Evolutionary conservation across 2,888 invertebrate species (phyloP), one percentile per base, ranked within the genome.

Genomic region (Drosophila gaucha): DNA sequence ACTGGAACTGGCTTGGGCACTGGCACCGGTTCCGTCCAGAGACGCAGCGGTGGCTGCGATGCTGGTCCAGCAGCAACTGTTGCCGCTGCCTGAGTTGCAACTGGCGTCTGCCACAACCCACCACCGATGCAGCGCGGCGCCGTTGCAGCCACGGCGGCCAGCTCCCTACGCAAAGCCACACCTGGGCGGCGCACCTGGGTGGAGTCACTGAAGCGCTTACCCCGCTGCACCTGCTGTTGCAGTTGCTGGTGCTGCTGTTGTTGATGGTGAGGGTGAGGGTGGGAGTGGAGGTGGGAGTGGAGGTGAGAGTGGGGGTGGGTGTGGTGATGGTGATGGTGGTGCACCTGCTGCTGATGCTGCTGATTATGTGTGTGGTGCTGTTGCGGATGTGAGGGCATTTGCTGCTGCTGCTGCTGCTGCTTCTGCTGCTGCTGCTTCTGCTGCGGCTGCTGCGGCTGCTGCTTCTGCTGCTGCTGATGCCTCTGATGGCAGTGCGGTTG

Each of bases 91-190:
- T 16, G 28, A 2, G 8, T 6, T 2, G 14, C 18, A 6, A 57
- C 35, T 10, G 72, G 59, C 3, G 65, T 10, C 22, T 70, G 78
- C 82, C 79, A 80, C 14, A 51, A 1, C 1, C 49, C 44, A 0
- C 38, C 35, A 18, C 10, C 38, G 2, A 16, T 43, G 5, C 30
- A 49, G 1, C 54, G 68, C 0, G 80, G 52, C 2, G 68, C 69
- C 6, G 70, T 62, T 9, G 68, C 70, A 1, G 64, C 70, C 31
- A 69, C 62, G 4, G 74, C 74, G 1, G 79, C 74, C 30, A 67
- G 18, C 39, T 73, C 73, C 0, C 67, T 43, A 0, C 35, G 57
- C 46, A 67, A 2, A 0, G 49, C 31, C 22, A 55, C 31, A 14
- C 9, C 31, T 0, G n/a, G 31, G n/a, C 28, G 39, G 16, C 14